phyloP scores from a whole-genome alignment of 2,113 vertebrate species.

The Myrmophylax atrothorax region DNA sequence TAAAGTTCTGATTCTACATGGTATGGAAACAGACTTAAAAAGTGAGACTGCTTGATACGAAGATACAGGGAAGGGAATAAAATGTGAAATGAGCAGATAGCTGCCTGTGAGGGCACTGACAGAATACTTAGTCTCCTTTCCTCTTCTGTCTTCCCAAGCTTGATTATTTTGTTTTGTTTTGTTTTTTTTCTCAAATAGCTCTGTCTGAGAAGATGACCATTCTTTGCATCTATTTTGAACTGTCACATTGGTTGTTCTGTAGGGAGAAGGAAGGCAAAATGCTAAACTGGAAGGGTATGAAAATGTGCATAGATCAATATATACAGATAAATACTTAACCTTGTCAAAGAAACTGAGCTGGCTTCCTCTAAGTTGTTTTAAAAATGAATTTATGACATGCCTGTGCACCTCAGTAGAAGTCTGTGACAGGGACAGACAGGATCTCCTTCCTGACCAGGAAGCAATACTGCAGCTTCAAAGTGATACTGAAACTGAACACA shows the following conservation, averaged over 20 bases:
- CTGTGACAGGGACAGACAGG: background rate
- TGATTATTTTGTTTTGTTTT: background rate
- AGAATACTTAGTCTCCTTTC: background rate
- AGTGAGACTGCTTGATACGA: background rate
- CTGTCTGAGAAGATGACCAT: background rate
- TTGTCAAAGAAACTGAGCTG: background rate
- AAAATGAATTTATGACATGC: background rate
- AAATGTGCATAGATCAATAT: background rate
- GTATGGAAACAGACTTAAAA: background rate
- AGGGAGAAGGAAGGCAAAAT: background rate
- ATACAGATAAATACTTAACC: background rate
- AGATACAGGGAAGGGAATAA: background rate
- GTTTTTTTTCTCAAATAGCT: background rate
- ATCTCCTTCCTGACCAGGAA: background rate
- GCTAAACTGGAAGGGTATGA: background rate
- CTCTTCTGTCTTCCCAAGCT: background rate
- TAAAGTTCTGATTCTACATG: background rate
- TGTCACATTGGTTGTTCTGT: background rate
- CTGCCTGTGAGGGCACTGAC: background rate
- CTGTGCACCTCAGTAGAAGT: background rate
- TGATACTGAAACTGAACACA: constrained; percentile 28
- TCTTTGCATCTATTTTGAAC: background rate
- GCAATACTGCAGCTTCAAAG: background rate
- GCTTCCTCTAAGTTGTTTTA: background rate
- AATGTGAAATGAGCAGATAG: background rate